phyloP scores from a whole-genome alignment of 2,888 invertebrate species.

The Blastobasis adustella region DNA sequence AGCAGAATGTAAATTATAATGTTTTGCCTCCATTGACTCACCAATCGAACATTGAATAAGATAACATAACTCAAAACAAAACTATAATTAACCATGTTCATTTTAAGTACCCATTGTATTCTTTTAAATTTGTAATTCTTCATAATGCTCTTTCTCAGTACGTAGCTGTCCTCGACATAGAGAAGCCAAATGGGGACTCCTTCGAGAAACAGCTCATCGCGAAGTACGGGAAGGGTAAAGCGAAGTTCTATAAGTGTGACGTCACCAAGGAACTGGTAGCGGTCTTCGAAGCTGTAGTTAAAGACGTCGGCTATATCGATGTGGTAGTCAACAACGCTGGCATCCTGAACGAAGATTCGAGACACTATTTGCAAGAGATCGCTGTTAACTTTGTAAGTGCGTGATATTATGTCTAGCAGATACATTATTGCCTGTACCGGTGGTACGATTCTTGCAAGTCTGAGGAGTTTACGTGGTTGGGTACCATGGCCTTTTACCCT shows the following conservation, averaged over 20 bases:
- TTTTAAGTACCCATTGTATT: too few relatives aligned
- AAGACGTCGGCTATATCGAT: conserved; percentile 31
- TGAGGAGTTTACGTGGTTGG: too few relatives aligned
- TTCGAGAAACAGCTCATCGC: conserved; percentile 29
- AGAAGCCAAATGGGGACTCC: conserved; percentile 25
- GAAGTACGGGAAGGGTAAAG: conserved; percentile 28
- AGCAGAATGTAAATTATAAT: too few relatives aligned
- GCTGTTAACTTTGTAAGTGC: conserved; percentile 40
- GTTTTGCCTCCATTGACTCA: too few relatives aligned
- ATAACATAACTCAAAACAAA: too few relatives aligned
- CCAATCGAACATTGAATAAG: too few relatives aligned
- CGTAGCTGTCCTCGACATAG: conserved; percentile 33
- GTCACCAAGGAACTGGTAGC: conserved; percentile 32
- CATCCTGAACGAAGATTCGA: conserved; percentile 33
- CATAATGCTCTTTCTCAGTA: conserved; percentile 24
- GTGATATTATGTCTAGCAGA: too few relatives aligned
- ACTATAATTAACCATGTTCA: too few relatives aligned
- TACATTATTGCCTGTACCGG: too few relatives aligned
- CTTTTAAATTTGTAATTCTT: not conserved
- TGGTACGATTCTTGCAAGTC: too few relatives aligned
- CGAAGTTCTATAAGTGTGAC: conserved; percentile 38
- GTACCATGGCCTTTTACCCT: too few relatives aligned
- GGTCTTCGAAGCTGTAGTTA: conserved; percentile 24
- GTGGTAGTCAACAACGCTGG: conserved; percentile 39
- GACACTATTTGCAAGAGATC: conserved; percentile 31